These are phyloP conservation scores for Saccostrea cuccullata DNA, from an alignment of 1,140 invertebrate species.

Conservation along the genomic window DNA sequence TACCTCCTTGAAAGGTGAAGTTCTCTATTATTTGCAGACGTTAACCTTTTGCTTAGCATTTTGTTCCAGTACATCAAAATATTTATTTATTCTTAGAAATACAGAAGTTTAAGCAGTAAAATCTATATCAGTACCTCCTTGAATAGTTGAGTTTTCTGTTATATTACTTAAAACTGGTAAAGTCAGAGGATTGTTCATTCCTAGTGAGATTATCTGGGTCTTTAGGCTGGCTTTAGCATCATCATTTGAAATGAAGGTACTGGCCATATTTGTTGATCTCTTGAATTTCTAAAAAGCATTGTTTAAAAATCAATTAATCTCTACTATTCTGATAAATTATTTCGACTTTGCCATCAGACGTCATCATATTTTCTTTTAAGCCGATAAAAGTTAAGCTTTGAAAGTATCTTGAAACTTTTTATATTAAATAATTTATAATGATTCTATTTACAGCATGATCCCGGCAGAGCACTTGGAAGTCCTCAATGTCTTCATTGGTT, in stretches of 20 bases:
- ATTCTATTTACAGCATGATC: neutral
- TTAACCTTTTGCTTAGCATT: too few species aligned
- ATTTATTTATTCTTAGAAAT: too few species aligned
- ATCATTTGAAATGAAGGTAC: conserved; percentile 25
- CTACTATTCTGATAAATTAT: neutral
- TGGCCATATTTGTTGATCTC: neutral
- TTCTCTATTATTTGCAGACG: too few species aligned
- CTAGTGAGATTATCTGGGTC: conserved; percentile 37
- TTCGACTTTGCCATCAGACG: neutral
- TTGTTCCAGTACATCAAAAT: too few species aligned
- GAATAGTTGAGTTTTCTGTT: neutral
- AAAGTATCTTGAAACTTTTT: neutral
- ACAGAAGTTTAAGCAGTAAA: neutral
- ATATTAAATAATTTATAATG: neutral
- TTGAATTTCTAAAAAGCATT: neutral
- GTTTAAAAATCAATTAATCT: neutral
- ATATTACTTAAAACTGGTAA: neutral
- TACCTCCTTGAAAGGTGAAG: too few species aligned
- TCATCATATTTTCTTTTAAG: too few species aligned
- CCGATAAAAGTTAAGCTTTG: neutral
- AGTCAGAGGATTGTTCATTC: conserved; percentile 45
- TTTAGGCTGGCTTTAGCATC: conserved; percentile 35
- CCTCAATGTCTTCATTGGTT: conserved; percentile 50
- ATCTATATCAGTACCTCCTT: conserved; percentile 9
- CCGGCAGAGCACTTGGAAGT: neutral